Evolutionary conservation across 2,888 invertebrate species (phyloP), one percentile per base, ranked within the genome.

Genomic region (Coelogynopora nodosa): DNA sequence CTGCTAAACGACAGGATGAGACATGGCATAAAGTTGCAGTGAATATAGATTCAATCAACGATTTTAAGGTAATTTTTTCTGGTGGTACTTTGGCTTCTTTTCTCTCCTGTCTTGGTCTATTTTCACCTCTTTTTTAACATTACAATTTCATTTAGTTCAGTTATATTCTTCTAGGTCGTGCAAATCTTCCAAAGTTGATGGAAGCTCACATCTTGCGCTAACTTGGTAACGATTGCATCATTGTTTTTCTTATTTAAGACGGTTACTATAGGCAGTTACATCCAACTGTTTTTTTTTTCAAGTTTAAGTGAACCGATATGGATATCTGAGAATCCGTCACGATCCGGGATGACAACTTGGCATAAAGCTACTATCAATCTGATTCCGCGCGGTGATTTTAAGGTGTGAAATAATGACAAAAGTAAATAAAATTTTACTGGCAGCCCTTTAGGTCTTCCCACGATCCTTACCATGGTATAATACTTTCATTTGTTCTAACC

Each of bases 11-110:
- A 23, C 10, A 10, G 74, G 2, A 26, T 5, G 23, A 13, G 5
- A 5, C 10, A 5, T 74, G 74, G 74, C 18, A 23, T 74, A 74
- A 74, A 26, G 74, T 23, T 74, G 23, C 23, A 10, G 27, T 74
- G 5, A 74, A 74, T 74, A 74, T 74, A 23, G 74, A 74, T 74
- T 74, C 74, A 74, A 74, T 26, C 2, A 67, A 29, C 26, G 85
- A 85, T 29, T 85, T 85, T 67, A 85, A 85, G 67, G 85, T 85
- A 67, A 85, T 74, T 74, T 74, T 74, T 26, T 5, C 49, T n/a
- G n/a, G n/a, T n/a, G n/a, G n/a, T n/a, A n/a, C n/a, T n/a, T n/a
- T n/a, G n/a, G n/a, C n/a, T n/a, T n/a, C n/a, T n/a, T n/a, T n/a
- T n/a, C n/a, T n/a, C n/a, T 74, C 27, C 23, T 5, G 2, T 26